Percentiles rank a stretch among this genome's conserved stretches.
Conservation (phyloP, 1,140 invertebrate species). For the Lethrus apterus region DNA sequence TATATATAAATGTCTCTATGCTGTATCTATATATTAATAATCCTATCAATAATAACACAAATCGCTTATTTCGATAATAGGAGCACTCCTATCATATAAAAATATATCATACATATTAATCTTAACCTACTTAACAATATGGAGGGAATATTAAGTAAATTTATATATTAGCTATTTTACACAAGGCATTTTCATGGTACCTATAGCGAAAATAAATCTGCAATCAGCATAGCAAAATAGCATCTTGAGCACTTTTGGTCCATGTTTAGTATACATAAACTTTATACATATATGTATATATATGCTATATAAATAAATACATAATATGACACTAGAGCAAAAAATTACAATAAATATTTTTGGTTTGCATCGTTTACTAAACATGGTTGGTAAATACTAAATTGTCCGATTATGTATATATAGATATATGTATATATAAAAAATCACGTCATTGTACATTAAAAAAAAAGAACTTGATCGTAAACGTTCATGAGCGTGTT, state of each 20-base stretch:
- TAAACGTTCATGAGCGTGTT: too few species aligned
- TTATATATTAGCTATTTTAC: constrained; percentile 25
- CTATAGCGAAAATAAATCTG: constrained; percentile 30
- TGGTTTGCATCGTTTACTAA: constrained; percentile 26
- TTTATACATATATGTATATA: constrained; percentile 17
- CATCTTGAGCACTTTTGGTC: constrained; percentile 25
- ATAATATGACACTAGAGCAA: constrained; percentile 24
- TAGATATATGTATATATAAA: constrained; percentile 9
- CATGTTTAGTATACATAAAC: constrained; percentile 25
- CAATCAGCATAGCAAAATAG: constrained; percentile 30
- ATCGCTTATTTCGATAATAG: constrained; percentile 32
- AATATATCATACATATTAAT: constrained; percentile 27
- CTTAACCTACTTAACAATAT: constrained; percentile 28
- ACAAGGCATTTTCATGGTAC: constrained; percentile 37
- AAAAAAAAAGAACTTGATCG: too few species aligned
- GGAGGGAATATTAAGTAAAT: constrained; percentile 38
- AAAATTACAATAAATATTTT: constrained; percentile 25
- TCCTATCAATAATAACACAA: constrained; percentile 39
- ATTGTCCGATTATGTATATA: constrained; percentile 2
- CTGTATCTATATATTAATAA: constrained; percentile 21
- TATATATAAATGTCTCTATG: constrained; percentile 15
- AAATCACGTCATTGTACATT: too few species aligned
- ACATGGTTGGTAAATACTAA: constrained; percentile 20
- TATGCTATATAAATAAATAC: constrained; percentile 21
- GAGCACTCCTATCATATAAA: constrained; percentile 28